Percentiles rank a stretch among this genome's conserved stretches.
phyloP scores from a whole-genome alignment of 2,113 vertebrate species.

The Capreolus pygargus region DNA sequence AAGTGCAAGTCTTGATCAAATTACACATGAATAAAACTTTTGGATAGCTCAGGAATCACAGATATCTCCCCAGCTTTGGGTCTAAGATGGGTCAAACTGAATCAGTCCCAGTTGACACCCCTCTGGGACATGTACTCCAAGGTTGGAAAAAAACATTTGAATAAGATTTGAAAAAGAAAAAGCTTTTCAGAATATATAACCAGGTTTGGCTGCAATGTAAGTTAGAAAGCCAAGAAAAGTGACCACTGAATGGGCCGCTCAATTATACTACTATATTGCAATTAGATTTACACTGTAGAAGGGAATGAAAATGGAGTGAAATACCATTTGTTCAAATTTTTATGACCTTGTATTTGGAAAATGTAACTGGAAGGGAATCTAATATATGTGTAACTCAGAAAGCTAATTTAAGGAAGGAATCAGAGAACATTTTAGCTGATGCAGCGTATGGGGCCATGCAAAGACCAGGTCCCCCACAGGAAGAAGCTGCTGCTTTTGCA shows the following conservation, averaged over 20 bases:
- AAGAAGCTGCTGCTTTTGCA: background rate
- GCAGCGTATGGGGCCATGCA: background rate
- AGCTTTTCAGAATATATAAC: background rate
- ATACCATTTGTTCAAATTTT: background rate
- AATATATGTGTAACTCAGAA: background rate
- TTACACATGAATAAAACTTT: background rate
- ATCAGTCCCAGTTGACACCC: background rate
- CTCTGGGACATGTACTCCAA: background rate
- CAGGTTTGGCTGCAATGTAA: background rate
- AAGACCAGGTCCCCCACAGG: background rate
- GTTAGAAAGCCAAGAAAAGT: background rate
- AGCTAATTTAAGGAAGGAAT: background rate
- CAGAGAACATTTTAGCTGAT: background rate
- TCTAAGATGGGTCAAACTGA: background rate
- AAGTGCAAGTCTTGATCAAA: background rate
- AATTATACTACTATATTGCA: background rate
- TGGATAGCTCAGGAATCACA: background rate
- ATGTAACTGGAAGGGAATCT: background rate
- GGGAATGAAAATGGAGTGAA: background rate
- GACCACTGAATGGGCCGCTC: background rate
- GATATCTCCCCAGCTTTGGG: background rate
- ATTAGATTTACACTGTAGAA: background rate
- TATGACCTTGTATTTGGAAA: background rate
- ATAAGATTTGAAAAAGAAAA: background rate
- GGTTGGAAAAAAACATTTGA: rapidly evolving